These are phyloP conservation scores for Falco peregrinus DNA, from an alignment of 2,797 vertebrate species.

Conservation along the genomic window DNA sequence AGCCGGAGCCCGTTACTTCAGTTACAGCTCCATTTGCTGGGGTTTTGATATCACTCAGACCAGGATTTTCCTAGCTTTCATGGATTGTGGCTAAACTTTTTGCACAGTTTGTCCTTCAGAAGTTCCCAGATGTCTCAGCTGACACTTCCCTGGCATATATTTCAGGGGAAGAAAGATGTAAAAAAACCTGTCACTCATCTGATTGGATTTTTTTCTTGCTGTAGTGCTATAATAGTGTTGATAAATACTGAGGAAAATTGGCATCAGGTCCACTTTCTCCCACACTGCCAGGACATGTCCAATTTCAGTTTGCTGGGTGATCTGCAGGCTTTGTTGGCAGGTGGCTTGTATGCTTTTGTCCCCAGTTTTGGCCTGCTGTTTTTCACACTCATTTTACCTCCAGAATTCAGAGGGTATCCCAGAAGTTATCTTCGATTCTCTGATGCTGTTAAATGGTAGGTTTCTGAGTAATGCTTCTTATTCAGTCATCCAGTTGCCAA, in stretches of 20 bases:
- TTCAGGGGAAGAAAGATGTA: constrained; percentile 1
- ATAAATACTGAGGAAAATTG: constrained; percentile 48
- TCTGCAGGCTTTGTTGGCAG: neutral
- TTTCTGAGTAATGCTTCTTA: neutral
- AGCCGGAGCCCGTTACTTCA: neutral
- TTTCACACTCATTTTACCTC: neutral
- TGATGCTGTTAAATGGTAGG: neutral
- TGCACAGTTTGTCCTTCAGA: constrained; percentile 35
- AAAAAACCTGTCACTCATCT: constrained; percentile 18
- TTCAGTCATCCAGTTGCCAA: neutral
- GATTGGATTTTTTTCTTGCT: neutral
- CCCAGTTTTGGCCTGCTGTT: neutral
- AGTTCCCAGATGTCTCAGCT: constrained; percentile 51
- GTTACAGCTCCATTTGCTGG: constrained; percentile 6
- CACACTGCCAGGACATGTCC: neutral
- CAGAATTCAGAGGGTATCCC: neutral
- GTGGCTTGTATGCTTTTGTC: neutral
- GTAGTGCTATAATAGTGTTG: neutral
- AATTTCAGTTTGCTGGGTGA: neutral
- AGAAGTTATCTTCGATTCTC: neutral
- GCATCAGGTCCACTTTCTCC: neutral
- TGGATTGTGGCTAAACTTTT: constrained; percentile 23
- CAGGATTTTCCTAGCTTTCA: constrained; percentile 2
- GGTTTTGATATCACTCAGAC: neutral
- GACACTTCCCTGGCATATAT: constrained; percentile 1